phyloP scores from a whole-genome alignment of 2,113 vertebrate genomes.

The Grallaria varia region DNA sequence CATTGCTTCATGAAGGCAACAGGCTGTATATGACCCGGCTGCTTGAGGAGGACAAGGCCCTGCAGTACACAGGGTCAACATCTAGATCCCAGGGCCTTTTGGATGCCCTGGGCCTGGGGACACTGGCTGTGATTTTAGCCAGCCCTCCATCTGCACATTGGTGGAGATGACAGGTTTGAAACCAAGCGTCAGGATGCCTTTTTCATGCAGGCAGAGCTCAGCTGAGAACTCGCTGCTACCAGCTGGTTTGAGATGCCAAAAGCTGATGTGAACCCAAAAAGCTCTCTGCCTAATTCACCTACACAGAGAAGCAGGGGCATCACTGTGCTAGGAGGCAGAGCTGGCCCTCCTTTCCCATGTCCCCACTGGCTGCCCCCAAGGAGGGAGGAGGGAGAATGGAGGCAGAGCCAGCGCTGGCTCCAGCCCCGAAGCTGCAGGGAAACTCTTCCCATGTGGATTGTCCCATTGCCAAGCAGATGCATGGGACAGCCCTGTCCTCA shows the following conservation, averaged over 20 bases:
- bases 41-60: neutral
- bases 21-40: neutral
- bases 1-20: neutral
- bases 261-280: neutral
- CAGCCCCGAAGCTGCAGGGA: neutral
- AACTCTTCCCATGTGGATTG: neutral
- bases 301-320: accelerated
- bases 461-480: accelerated
- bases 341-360: neutral
- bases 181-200: neutral
- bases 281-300: neutral
- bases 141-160: neutral
- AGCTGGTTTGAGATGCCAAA: neutral
- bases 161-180: neutral
- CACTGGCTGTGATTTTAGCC: neutral
- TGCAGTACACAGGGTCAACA: accelerated
- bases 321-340: neutral
- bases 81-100: neutral
- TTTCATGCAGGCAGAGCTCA: neutral
- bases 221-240: accelerated
- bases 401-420: neutral
- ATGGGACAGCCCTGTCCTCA: neutral
- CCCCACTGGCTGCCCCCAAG: no score
- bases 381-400: neutral
- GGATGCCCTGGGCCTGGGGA: neutral